Evolutionary conservation across 2,888 invertebrate species (phyloP), one percentile per base, ranked within the genome.

Genomic region (Plebejus melissa): DNA sequence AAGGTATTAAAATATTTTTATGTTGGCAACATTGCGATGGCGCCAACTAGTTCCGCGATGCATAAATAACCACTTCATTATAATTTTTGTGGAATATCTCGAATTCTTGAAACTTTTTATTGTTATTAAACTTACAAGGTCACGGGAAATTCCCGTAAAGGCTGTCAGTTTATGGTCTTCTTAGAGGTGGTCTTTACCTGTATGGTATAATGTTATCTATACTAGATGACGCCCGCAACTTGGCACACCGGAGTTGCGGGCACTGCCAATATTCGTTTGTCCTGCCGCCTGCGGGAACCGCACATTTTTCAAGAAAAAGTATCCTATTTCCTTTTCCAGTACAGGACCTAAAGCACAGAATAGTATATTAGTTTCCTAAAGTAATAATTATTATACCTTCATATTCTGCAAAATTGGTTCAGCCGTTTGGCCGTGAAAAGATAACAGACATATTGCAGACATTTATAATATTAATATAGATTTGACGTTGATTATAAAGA

Each of bases 1-100:
- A 70, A 22, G 16, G n/a, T 41, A 41, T 70, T 70, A 41, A 70
- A 41, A 70, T 41, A 41, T 41, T 70, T 70, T 41, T 41, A 41
- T 70, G 70, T 70, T 41, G 38, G 70, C 41, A 41, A 70, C n/a
- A 41, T 11, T 9, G 22, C 38, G 41, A 70, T 41, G 70, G 70
- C 38, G 38, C n/a, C 41, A 70, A 70, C 70, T 7, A 41, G 70
- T 70, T 70, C 38, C 22, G 41, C 70, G 70, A 16, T 65, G 70
- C 7, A 70, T 70, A 70, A 70, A 65, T 65, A 70, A 70, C 70
- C 70, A 70, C 38, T 70, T 70, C n/a, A 70, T 70, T 70, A 22
- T n/a, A n/a, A 41, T 41, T 65, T 65, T 65, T 32, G 65, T 11
- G 22, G 65, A 65, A 65, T 65, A 65, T 65, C 65, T 65, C 65